Evolutionary conservation across 2,888 invertebrate genomes (phyloP), one percentile per base, ranked within the genome.

Genomic region (Athalia cordata): DNA sequence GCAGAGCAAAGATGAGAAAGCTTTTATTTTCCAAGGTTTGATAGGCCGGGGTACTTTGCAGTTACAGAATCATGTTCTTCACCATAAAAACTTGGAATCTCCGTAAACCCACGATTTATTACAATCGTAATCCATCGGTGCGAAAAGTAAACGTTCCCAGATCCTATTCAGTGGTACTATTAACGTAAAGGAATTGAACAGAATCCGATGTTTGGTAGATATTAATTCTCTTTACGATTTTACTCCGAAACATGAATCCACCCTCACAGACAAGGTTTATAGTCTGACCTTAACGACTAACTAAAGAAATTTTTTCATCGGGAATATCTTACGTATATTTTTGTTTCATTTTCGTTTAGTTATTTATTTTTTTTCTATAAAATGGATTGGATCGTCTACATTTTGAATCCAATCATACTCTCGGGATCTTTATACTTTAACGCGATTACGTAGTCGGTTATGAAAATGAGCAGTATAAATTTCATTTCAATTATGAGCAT

Each of bases 161-260:
- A 47, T 47, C 59, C 59, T 43, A 13, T 11, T 13, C 47, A 13
- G 43, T 7, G 72, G 47, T 59, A 15, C 72, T 47, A n/a, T 9
- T n/a, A 68, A 47, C 72, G 59, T 8, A 9, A 59, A 72, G 13
- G 59, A 59, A 45, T 57, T 15, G 57, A 43, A 72, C 59, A 72
- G 59, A 72, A 52, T 59, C 59, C 59, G 45, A 72, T 72, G 47
- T 45, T 72, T 59, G 43, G 13, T 47, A 9, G 72, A 72, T 59
- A 59, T 59, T 72, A 72, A 72, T 72, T 72, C 57, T 59, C 59
- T 72, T 72, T 59, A 72, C 72, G 72, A 72, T 72, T 72, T 72
- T 8, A 72, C 72, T 59, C 8, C 59, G 47, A 47, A 59, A 59
- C 59, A 72, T n/a, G 29, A 29, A 1, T 15, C 43, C 15, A 9